Evolutionary conservation across 2,113 vertebrate species (phyloP).

Genomic region (Corythaeola cristata): DNA sequence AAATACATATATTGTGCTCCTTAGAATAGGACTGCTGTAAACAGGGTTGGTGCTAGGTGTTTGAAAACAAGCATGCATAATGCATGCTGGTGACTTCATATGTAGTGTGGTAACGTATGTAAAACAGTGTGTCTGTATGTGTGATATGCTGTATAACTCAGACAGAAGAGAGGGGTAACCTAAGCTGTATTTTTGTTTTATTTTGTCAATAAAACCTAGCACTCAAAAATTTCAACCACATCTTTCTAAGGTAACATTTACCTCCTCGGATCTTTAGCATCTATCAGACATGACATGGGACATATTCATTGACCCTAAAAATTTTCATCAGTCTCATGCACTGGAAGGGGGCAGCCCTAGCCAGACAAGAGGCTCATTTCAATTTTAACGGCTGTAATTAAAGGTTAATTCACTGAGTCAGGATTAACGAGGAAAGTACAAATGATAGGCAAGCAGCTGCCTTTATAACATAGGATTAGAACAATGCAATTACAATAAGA

Average conservation of each 20-base stretch:
- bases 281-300: constrained; percentile 88
- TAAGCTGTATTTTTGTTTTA: constrained; percentile 20
- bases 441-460: constrained; percentile 94
- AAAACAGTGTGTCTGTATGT: not conserved
- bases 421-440: constrained; percentile 96
- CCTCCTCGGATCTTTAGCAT: constrained; percentile 88
- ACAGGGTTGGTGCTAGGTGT: not conserved
- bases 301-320: constrained; percentile 93
- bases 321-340: constrained; percentile 85
- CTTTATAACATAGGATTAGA: constrained; percentile 93
- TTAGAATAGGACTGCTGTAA: not conserved
- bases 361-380: constrained; percentile 87
- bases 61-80: not conserved
- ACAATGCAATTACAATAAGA: constrained; percentile 91
- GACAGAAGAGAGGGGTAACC: not conserved
- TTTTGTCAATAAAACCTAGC: constrained; percentile 70
- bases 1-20: not conserved
- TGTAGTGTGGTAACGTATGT: not conserved
- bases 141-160: not conserved
- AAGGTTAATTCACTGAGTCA: constrained; percentile 98
- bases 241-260: constrained; percentile 85
- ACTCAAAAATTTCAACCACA: constrained; percentile 79
- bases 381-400: constrained; percentile 94
- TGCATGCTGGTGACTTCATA: not conserved
- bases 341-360: constrained; percentile 81